A percentile compares a stretch with the other conserved stretches of the same genome.
These are phyloP conservation scores for Drosophila maculinotata DNA, from an alignment of 2,888 invertebrate genomes.

Conservation along the genomic window DNA sequence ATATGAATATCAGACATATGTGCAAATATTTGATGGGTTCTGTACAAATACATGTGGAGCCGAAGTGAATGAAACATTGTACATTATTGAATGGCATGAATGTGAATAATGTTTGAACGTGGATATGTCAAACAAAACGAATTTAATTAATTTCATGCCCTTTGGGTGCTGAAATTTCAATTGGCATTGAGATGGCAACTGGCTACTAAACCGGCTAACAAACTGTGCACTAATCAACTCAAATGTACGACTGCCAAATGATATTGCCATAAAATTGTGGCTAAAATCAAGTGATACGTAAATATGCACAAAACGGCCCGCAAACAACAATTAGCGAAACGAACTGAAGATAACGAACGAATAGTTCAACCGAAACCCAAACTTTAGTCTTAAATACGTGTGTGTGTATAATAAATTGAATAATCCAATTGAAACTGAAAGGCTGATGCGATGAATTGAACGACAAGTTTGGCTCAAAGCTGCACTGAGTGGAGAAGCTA, in stretches of 20 bases:
- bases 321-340: constrained; percentile 39
- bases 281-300: constrained; percentile 66
- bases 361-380: background rate
- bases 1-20: constrained; percentile 26
- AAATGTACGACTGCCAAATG: constrained; percentile 28
- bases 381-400: constrained; percentile 7
- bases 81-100: constrained; percentile 60
- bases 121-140: constrained; percentile 60
- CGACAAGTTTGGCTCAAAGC: constrained; percentile 35
- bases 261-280: constrained; percentile 31
- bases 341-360: constrained; percentile 6
- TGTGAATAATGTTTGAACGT: constrained; percentile 38
- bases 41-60: constrained; percentile 37
- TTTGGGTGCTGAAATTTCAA: constrained; percentile 18
- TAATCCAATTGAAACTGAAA: constrained; percentile 59
- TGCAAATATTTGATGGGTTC: constrained; percentile 66
- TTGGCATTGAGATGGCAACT: constrained; percentile 1
- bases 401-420: constrained; percentile 54
- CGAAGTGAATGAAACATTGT: constrained; percentile 54
- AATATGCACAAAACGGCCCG: constrained; percentile 43
- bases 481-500: constrained; percentile 37
- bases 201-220: constrained; percentile 65
- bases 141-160: constrained; percentile 73
- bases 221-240: constrained; percentile 62
- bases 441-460: constrained; percentile 29